A percentile compares a stretch with the other conserved stretches of the same genome.
These are phyloP conservation scores for Argyresthia goedartella DNA, from an alignment of 2,888 invertebrate genomes.

Conservation along the genomic window DNA sequence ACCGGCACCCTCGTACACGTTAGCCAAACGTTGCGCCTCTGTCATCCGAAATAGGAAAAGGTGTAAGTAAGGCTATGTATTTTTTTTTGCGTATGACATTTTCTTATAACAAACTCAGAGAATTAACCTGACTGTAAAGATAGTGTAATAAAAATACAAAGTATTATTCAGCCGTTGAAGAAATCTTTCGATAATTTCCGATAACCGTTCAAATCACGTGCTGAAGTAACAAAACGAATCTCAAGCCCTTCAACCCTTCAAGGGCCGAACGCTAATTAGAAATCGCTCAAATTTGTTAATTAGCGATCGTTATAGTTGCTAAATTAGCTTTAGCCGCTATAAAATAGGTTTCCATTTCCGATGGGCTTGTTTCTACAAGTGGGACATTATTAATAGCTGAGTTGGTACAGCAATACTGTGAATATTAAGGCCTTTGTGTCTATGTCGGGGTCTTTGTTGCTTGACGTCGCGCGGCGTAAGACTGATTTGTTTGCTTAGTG, in stretches of 20 bases:
- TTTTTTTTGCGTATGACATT: too few species aligned
- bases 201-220: too few species aligned
- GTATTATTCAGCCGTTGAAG: too few species aligned
- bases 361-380: not conserved
- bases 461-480: not conserved
- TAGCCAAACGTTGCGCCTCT: too few species aligned
- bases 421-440: constrained; percentile 21
- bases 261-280: not conserved
- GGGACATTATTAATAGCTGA: constrained; percentile 28
- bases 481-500: constrained; percentile 1
- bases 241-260: not conserved
- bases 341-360: not conserved
- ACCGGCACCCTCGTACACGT: too few species aligned
- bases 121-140: too few species aligned
- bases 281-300: constrained; percentile 1
- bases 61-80: too few species aligned
- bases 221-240: too few species aligned
- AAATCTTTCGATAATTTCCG: too few species aligned
- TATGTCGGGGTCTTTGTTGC: constrained; percentile 11
- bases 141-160: too few species aligned
- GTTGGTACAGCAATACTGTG: constrained; percentile 24
- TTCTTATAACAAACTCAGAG: too few species aligned
- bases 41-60: too few species aligned
- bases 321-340: not conserved
- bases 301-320: not conserved